These are phyloP conservation scores for Myodes glareolus DNA, from an alignment of 2,113 vertebrate species.

Conservation along the genomic window DNA sequence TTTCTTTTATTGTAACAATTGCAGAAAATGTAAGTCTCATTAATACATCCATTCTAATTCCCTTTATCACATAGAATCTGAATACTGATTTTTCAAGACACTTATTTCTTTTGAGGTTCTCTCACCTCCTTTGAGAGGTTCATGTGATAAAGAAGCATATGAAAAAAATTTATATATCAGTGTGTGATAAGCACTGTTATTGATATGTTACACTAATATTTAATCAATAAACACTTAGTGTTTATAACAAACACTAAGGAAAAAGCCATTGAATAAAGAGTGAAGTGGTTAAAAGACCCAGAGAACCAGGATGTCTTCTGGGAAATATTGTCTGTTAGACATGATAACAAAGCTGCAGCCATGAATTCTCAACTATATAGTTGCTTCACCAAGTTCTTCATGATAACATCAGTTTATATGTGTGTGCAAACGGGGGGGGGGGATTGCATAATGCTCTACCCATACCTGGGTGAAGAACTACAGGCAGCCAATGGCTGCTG, in stretches of 20 bases:
- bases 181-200: not conserved
- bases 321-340: not conserved
- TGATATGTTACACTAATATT: not conserved
- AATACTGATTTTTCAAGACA: not conserved
- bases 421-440: not conserved
- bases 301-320: not conserved
- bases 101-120: not conserved
- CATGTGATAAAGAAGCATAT: not conserved
- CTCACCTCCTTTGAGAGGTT: not conserved
- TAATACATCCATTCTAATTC: not conserved
- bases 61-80: not conserved
- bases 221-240: too few species aligned
- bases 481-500: too few species aligned
- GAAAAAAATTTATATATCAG: not conserved
- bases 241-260: not conserved
- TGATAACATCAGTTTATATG: not conserved
- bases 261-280: not conserved
- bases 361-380: not conserved
- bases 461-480: too few species aligned
- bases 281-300: not conserved
- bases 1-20: not conserved
- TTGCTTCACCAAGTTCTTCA: not conserved
- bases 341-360: not conserved
- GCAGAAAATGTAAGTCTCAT: not conserved
- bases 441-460: not conserved